These are phyloP conservation scores for Eumerus sabulonum DNA, from an alignment of 2,888 invertebrate genomes.

Conservation along the genomic window DNA sequence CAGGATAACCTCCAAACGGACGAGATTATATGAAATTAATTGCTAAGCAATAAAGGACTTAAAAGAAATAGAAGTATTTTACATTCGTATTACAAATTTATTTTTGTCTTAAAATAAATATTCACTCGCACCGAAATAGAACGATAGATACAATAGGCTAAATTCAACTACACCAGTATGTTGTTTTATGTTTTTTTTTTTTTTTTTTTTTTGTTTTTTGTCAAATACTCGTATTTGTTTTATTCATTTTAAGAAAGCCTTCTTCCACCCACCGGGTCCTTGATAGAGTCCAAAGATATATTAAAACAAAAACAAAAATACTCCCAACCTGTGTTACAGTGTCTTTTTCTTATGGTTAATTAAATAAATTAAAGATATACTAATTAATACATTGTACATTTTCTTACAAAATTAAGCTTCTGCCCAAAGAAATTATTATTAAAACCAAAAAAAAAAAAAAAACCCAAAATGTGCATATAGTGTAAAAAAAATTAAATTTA, in stretches of 20 bases:
- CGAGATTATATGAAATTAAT: no score
- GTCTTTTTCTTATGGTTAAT: conserved; percentile 68
- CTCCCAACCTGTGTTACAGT: conserved; percentile 68
- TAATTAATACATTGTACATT: conserved; percentile 59
- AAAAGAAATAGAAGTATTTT: conserved; percentile 61
- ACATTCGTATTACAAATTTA: conserved; percentile 42
- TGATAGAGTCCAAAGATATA: conserved; percentile 25
- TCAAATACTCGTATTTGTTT: conserved; percentile 18
- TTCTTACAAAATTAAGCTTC: conserved; percentile 64
- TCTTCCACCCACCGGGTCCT: conserved; percentile 66
- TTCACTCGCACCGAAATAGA: conserved; percentile 30
- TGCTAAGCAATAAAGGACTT: conserved; percentile 25
- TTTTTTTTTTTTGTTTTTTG: no score
- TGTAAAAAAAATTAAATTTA: conserved; percentile 62
- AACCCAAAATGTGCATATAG: conserved; percentile 61
- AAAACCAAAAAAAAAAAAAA: conserved; percentile 33
- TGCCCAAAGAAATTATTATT: conserved; percentile 57
- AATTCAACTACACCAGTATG: conserved; percentile 28
- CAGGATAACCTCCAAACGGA: conserved; percentile 16
- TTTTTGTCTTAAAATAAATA: conserved; percentile 23
- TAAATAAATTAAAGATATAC: conserved; percentile 45
- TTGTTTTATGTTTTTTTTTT: conserved; percentile 8
- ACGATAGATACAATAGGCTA: conserved; percentile 43
- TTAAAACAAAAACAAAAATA: not conserved
- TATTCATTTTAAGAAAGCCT: conserved; percentile 39